Evolutionary conservation across 53 echinoderm and acorn worm species (phyloP).

Genomic region (Holothuria leucospilota): DNA sequence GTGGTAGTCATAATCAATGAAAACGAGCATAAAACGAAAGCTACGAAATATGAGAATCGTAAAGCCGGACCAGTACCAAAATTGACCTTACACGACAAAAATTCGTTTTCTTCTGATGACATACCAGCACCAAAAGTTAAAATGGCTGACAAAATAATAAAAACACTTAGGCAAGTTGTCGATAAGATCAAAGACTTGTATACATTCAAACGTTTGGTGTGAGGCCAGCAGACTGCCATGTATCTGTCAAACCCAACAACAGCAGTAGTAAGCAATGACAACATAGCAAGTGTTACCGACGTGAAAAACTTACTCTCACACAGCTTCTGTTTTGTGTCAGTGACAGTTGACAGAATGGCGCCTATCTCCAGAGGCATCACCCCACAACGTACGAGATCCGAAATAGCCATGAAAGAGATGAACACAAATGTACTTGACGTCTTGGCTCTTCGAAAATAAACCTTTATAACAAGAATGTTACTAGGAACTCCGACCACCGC

Average conservation of each 20-base stretch:
- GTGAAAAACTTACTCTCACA: neutral
- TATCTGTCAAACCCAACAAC: slow-evolving; percentile 13
- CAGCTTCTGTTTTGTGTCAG: neutral
- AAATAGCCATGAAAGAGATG: slow-evolving; percentile 8
- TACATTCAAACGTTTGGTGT: neutral
- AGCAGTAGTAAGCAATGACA: neutral
- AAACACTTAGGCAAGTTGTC: neutral
- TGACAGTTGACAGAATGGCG: neutral
- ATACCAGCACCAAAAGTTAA: too few relatives aligned
- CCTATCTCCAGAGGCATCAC: neutral
- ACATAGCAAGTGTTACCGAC: neutral
- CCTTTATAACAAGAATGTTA: slow-evolving; percentile 1
- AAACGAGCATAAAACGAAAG: neutral
- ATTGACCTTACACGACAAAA: too few relatives aligned
- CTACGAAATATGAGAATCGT: too few relatives aligned
- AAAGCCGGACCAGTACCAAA: too few relatives aligned
- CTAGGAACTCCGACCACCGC: neutral
- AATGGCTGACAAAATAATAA: too few relatives aligned
- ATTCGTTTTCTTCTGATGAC: too few relatives aligned
- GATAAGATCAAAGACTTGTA: neutral
- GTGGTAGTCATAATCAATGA: neutral
- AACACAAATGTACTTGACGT: slow-evolving; percentile 9
- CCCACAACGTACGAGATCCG: slow-evolving; percentile 2
- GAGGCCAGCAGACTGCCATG: neutral
- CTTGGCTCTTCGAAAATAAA: neutral